Evolutionary conservation across 2,888 invertebrate species (phyloP).

Genomic region (Troides oblongomaculatus): DNA sequence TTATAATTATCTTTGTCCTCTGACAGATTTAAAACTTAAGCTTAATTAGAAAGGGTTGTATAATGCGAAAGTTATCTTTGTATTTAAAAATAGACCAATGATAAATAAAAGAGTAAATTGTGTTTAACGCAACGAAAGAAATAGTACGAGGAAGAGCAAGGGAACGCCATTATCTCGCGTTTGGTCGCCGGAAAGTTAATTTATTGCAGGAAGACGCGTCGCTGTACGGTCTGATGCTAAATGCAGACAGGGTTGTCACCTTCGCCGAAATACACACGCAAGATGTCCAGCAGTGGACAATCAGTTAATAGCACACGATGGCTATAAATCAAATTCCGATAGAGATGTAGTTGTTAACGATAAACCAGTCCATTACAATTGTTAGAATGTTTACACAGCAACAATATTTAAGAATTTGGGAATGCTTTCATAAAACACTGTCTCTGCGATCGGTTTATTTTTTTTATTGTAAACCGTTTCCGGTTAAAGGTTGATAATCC

Average conservation of each 20-base stretch:
- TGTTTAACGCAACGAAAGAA: conserved; percentile 5
- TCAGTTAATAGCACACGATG: neutral
- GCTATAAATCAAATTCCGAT: too few relatives aligned
- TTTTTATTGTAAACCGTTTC: too few relatives aligned
- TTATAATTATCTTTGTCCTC: too few relatives aligned
- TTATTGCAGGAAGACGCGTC: conserved; percentile 29
- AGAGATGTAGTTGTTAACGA: too few relatives aligned
- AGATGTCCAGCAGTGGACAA: neutral
- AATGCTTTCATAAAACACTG: too few relatives aligned
- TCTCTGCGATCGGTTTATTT: too few relatives aligned
- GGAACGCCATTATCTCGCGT: conserved; percentile 22
- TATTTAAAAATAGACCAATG: neutral
- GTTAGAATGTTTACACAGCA: too few relatives aligned
- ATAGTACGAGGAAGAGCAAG: conserved; percentile 18
- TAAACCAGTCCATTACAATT: too few relatives aligned
- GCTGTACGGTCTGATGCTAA: conserved; percentile 13
- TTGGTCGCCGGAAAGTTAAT: conserved; percentile 27
- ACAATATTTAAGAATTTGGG: too few relatives aligned
- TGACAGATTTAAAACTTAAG: neutral
- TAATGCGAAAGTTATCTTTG: neutral
- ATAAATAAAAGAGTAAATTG: neutral
- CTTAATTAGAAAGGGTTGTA: neutral
- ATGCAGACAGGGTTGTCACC: conserved; percentile 24
- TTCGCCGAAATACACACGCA: neutral
- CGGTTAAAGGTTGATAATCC: too few relatives aligned